Percentiles rank a stretch among this genome's conserved stretches.
phyloP scores from a whole-genome alignment of 1,140 invertebrate species.

The Periplaneta americana region DNA sequence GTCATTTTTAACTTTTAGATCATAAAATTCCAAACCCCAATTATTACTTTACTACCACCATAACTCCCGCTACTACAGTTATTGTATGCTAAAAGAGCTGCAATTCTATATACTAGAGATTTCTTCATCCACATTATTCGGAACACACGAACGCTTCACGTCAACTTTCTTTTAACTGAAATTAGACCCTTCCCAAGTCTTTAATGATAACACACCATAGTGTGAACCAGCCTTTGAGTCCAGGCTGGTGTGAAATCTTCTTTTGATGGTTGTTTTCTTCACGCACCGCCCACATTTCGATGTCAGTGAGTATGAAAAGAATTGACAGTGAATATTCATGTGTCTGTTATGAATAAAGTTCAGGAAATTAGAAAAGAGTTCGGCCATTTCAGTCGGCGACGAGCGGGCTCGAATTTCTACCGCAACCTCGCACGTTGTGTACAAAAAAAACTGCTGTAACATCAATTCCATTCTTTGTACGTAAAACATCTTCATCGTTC shows the following conservation, averaged over 20 bases:
- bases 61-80: no score
- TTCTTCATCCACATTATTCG: no score
- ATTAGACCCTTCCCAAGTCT: no score
- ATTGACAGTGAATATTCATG: neutral
- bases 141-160: no score
- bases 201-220: no score
- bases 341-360: neutral
- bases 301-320: neutral
- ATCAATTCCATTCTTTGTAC: neutral
- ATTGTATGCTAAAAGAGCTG: no score
- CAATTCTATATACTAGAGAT: no score
- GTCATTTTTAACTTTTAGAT: no score
- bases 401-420: neutral
- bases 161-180: no score
- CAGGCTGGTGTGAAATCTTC: neutral
- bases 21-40: no score
- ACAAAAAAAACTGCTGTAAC: neutral
- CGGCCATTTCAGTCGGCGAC: neutral
- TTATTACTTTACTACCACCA: no score
- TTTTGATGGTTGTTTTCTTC: neutral
- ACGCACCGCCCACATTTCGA: neutral
- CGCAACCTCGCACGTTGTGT: neutral
- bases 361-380: constrained; percentile 3
- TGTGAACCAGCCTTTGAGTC: neutral
- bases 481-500: neutral